Base-by-base conservation (phyloP, 2,888 invertebrate genomes). In the Abrostola tripartita region DNA sequence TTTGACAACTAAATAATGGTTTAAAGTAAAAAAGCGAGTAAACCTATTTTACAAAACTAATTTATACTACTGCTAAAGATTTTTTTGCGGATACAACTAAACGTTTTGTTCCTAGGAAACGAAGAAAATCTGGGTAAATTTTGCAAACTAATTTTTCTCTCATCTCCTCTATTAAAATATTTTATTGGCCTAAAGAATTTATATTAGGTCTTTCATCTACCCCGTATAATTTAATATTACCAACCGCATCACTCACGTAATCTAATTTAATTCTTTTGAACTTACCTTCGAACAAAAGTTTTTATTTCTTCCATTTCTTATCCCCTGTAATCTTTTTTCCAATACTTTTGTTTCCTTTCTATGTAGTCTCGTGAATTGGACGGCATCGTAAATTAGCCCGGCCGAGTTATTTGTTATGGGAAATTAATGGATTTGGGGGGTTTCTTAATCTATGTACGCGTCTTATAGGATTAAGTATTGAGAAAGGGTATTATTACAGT, bases 281-380 rank as follows among this genome's bases (percentile, higher is more conserved):
- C 41, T 53, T 49, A 41, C 36, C 11, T 42, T 37, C n/a, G 37
- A 9, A 37, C n/a, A 41, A 63, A 61, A 56, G 42, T 57, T 58
- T 53, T 24, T 49, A 49, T 63, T 57, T 12, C 63, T 50, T 35
- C 50, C 53, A 50, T 63, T 63, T 42, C 10, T 50, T 53, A 63
- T 58, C 58, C 51, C 58, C 49, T 5, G 41, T 63, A 58, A 63
- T 63, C 58, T 63, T 63, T 63, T 54, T 58, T 58, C 58, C 63
- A 50, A 63, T 63, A 63, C 63, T 58, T 63, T 53, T 58, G 58
- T 63, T 63, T 53, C 63, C 49, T 53, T 62, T 58, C 47, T 58
- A 52, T 47, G 49, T 58, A 50, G 52, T 57, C 49, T 63, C n/a
- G 41, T n/a, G 41, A 41, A 41, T 41, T 53, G 49, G 53, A 63